Percentiles rank a stretch among this genome's conserved stretches.
Conservation (phyloP, 2,113 vertebrate genomes). For the Elaphurus davidianus region DNA sequence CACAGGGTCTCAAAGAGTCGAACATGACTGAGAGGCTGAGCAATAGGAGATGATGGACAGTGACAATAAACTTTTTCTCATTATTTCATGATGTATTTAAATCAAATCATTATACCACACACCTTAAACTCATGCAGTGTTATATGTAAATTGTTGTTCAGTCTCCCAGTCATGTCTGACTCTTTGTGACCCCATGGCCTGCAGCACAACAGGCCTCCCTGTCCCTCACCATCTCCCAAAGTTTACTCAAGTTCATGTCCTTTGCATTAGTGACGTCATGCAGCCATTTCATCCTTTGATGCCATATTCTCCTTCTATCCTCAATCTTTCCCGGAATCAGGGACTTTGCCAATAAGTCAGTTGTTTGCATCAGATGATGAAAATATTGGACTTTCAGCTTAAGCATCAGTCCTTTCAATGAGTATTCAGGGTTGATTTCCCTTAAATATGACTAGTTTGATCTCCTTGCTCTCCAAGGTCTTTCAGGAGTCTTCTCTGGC, state of each 20-base stretch:
- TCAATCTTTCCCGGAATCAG: background rate
- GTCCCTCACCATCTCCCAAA: background rate
- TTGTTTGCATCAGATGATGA: background rate
- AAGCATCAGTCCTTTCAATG: background rate
- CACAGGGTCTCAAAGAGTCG: background rate
- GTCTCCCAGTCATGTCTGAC: background rate
- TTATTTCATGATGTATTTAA: background rate
- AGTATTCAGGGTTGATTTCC: background rate
- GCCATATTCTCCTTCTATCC: background rate
- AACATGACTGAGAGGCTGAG: background rate
- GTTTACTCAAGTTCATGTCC: background rate
- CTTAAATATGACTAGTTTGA: background rate
- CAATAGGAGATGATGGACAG: background rate
- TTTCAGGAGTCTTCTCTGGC: background rate
- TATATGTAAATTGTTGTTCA: background rate
- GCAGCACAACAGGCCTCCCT: background rate
- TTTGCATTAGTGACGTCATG: background rate
- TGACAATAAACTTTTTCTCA: background rate
- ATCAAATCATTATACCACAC: background rate
- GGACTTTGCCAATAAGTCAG: background rate
- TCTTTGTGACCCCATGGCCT: background rate
- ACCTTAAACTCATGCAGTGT: background rate
- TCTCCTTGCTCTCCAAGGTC: background rate
- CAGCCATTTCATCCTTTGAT: background rate
- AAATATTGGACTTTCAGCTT: background rate